A percentile compares a stretch with the other conserved stretches of the same genome.
Evolutionary conservation across 2,888 invertebrate genomes (phyloP).

Genomic region (Thyatira batis): DNA sequence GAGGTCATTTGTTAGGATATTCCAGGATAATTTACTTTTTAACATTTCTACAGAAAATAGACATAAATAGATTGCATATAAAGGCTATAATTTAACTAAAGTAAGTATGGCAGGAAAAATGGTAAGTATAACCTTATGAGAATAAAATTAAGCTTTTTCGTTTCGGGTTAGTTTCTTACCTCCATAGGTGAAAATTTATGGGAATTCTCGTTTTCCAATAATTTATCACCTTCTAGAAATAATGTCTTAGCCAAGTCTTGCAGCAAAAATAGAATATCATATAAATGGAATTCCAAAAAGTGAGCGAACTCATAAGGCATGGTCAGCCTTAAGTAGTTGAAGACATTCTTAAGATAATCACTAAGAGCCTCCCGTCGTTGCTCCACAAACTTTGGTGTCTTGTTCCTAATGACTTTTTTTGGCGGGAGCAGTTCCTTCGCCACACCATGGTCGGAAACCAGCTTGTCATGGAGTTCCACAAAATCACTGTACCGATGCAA

Average conservation of each 20-base stretch:
- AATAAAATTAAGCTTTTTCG: neutral
- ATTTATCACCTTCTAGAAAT: constrained; percentile 87
- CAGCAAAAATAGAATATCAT: constrained; percentile 93
- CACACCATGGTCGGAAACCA: constrained; percentile 91
- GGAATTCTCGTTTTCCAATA: constrained; percentile 83
- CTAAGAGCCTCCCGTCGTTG: constrained; percentile 91
- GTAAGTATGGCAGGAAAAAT: too few species aligned
- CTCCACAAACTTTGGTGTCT: constrained; percentile 93
- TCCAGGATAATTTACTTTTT: too few species aligned
- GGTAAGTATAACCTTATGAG: neutral
- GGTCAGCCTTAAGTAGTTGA: constrained; percentile 88
- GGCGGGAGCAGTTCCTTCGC: constrained; percentile 94
- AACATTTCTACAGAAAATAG: too few species aligned
- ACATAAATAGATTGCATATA: too few species aligned
- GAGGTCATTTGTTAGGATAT: too few species aligned
- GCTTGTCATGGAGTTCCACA: constrained; percentile 91
- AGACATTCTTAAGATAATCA: constrained; percentile 89
- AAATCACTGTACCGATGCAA: constrained; percentile 95
- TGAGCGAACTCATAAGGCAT: constrained; percentile 91
- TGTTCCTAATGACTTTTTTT: constrained; percentile 96
- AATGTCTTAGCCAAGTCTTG: constrained; percentile 91
- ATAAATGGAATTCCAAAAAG: constrained; percentile 94
- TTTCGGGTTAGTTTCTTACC: constrained; percentile 73
- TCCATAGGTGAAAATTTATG: constrained; percentile 90
- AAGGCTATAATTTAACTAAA: too few species aligned